A percentile compares a stretch with the other conserved stretches of the same genome.
Conservation (phyloP, 2,113 vertebrate genomes). For the Thomomys bottae region DNA sequence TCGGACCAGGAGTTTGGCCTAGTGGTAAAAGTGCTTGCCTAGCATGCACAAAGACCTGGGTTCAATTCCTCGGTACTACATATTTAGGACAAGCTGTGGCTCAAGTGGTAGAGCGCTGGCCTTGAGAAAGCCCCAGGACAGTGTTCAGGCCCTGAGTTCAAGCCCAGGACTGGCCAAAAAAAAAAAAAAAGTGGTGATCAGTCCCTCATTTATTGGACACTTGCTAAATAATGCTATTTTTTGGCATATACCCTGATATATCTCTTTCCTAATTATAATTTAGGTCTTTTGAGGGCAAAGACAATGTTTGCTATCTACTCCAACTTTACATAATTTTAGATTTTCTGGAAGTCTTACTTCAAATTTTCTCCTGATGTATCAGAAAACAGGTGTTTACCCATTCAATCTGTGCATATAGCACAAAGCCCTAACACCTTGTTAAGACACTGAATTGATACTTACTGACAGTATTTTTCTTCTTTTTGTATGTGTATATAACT, state of each 20-base stretch:
- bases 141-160: too few relatives aligned
- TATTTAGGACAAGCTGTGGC: too few relatives aligned
- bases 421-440: slow-evolving; percentile 1
- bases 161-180: too few relatives aligned
- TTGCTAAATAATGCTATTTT: neutral
- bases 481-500: neutral
- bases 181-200: neutral
- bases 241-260: slow-evolving; percentile 4
- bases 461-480: slow-evolving; percentile 17
- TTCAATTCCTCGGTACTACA: too few relatives aligned
- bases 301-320: neutral
- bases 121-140: too few relatives aligned
- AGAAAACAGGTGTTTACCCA: slow-evolving; percentile 8
- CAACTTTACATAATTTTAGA: slow-evolving; percentile 28
- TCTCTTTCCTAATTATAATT: slow-evolving; percentile 37
- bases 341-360: slow-evolving; percentile 37
- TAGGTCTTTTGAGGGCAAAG: slow-evolving; percentile 9
- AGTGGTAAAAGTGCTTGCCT: too few relatives aligned
- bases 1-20: too few relatives aligned
- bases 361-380: neutral
- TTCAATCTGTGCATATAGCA: neutral
- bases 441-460: neutral
- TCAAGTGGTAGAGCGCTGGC: too few relatives aligned
- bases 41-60: too few relatives aligned
- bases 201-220: neutral